These are phyloP conservation scores for Coreoperca whiteheadi DNA, from an alignment of 2,113 vertebrate genomes.

Conservation along the genomic window DNA sequence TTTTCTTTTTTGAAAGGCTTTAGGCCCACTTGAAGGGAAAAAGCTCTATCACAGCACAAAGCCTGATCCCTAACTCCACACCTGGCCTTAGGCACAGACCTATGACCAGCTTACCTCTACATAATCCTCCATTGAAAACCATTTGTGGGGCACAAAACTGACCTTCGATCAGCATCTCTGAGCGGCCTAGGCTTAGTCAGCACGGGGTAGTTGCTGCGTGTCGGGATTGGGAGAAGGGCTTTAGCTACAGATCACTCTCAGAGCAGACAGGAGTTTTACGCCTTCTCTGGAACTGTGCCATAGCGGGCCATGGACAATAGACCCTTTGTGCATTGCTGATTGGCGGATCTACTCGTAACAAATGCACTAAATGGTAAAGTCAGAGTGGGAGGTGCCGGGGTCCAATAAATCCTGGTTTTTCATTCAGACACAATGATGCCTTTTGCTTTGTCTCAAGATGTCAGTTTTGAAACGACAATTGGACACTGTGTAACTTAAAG, in stretches of 20 bases:
- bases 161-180: slow-evolving; percentile 75
- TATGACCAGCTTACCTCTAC: slow-evolving; percentile 64
- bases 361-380: slow-evolving; percentile 77
- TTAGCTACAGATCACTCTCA: slow-evolving; percentile 83
- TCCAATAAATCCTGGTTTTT: slow-evolving; percentile 65
- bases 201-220: slow-evolving; percentile 61
- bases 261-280: slow-evolving; percentile 76
- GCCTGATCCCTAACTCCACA: slow-evolving; percentile 77
- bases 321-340: slow-evolving; percentile 79
- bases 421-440: slow-evolving; percentile 55
- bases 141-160: slow-evolving; percentile 67
- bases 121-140: slow-evolving; percentile 74
- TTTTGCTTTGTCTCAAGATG: slow-evolving; percentile 68
- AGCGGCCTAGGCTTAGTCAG: slow-evolving; percentile 62
- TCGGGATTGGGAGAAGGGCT: slow-evolving; percentile 77
- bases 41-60: slow-evolving; percentile 68
- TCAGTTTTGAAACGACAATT: slow-evolving; percentile 50
- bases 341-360: slow-evolving; percentile 78
- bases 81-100: slow-evolving; percentile 77
- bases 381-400: slow-evolving; percentile 62
- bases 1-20: slow-evolving; percentile 86
- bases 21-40: slow-evolving; percentile 79
- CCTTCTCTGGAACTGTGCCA: slow-evolving; percentile 77
- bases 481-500: slow-evolving; percentile 50
- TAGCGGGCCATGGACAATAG: slow-evolving; percentile 73